A percentile compares a stretch with the other conserved stretches of the same genome.
phyloP scores from a whole-genome alignment of 2,888 invertebrate genomes.

The Caenorhabditis panamensis region DNA sequence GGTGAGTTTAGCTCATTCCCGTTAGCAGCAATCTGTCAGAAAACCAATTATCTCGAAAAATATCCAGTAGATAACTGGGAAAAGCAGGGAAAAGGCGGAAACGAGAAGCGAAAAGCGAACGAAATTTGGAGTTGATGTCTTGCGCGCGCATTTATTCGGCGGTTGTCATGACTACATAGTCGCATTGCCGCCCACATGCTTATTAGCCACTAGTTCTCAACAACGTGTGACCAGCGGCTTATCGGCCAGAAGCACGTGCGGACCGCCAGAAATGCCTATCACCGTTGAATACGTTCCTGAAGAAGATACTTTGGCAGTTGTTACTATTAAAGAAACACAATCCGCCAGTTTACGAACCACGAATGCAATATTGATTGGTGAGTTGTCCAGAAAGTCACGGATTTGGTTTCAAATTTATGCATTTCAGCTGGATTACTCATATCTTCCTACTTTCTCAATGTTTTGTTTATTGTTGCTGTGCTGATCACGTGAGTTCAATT shows the following conservation, averaged over 20 bases:
- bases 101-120: neutral
- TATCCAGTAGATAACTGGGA: neutral
- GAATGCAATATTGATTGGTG: constrained; percentile 68
- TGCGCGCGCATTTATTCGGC: constrained; percentile 5
- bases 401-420: too few species aligned
- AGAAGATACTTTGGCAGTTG: constrained; percentile 75
- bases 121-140: constrained; percentile 1
- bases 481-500: constrained; percentile 68
- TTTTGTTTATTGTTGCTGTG: constrained; percentile 71
- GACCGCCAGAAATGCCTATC: constrained; percentile 17
- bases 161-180: constrained; percentile 39
- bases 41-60: constrained; percentile 3
- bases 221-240: constrained; percentile 11
- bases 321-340: constrained; percentile 69
- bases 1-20: too few species aligned
- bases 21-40: neutral
- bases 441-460: constrained; percentile 73
- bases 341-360: constrained; percentile 70
- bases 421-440: constrained; percentile 68
- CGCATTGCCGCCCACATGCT: constrained; percentile 28
- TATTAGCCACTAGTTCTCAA: constrained; percentile 16
- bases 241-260: constrained; percentile 1
- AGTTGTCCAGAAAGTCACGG: neutral
- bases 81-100: neutral
- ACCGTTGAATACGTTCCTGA: constrained; percentile 73